phyloP scores from a whole-genome alignment of 2,113 vertebrate genomes.

The Lepus europaeus region DNA sequence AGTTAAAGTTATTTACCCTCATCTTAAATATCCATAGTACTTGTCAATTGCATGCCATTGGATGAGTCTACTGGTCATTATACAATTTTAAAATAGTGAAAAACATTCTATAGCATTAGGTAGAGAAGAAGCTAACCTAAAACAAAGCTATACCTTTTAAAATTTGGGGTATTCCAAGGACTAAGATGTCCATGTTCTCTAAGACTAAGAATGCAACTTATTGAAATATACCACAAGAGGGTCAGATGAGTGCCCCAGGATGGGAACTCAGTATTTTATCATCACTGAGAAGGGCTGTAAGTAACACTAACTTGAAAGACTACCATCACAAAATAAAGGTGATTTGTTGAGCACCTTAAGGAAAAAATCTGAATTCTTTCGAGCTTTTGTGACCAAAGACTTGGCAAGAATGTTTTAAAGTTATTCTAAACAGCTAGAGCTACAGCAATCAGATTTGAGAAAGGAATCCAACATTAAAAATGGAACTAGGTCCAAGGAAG shows the following conservation, averaged over 20 bases:
- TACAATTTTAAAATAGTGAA: background rate
- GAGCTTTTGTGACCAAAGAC: background rate
- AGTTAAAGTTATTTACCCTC: constrained; percentile 37
- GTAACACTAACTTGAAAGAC: background rate
- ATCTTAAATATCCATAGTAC: constrained; percentile 34
- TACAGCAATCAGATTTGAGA: background rate
- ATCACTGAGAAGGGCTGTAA: background rate
- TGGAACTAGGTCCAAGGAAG: background rate
- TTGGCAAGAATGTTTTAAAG: background rate
- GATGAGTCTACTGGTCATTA: background rate
- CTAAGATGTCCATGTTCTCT: constrained; percentile 12
- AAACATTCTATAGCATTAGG: background rate
- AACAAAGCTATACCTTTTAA: background rate
- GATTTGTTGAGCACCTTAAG: constrained; percentile 49
- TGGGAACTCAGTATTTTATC: background rate
- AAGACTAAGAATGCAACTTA: constrained; percentile 21
- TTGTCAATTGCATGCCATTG: background rate
- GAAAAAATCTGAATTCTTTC: constrained; percentile 51
- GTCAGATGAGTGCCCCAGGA: background rate
- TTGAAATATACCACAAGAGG: background rate
- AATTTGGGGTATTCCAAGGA: background rate
- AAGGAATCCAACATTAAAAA: constrained; percentile 3
- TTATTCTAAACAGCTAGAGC: background rate
- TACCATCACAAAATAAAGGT: constrained; percentile 34
- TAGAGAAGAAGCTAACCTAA: background rate